Percentiles rank a stretch among this genome's conserved stretches.
Conservation (phyloP, 2,797 vertebrate species). For the Artibeus jamaicensis region DNA sequence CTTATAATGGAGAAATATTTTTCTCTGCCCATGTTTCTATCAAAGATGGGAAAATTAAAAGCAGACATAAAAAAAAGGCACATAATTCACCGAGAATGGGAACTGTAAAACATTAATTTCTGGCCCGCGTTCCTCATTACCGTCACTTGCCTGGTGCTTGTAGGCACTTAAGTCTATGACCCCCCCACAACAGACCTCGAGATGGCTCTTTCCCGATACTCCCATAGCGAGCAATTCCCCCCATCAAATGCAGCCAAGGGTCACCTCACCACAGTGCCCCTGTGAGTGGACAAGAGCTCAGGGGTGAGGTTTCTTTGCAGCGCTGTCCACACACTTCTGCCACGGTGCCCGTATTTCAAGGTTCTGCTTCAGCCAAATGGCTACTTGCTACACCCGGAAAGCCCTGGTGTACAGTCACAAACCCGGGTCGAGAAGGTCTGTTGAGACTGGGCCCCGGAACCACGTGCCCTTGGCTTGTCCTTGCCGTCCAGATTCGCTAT, state of each 20-base stretch:
- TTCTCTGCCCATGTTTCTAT: neutral
- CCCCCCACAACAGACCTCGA: neutral
- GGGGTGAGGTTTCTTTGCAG: neutral
- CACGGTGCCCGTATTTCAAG: neutral
- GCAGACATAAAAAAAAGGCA: neutral
- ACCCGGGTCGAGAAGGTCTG: neutral
- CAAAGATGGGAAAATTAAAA: slow-evolving; percentile 1
- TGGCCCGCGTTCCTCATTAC: neutral
- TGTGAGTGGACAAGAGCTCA: neutral
- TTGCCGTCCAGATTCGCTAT: neutral
- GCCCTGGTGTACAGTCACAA: neutral
- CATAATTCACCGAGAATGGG: neutral
- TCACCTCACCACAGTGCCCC: neutral
- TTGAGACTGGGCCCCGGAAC: neutral
- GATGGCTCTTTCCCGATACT: neutral
- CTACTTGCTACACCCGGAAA: too few species aligned
- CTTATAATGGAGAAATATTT: neutral
- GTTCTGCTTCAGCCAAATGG: neutral
- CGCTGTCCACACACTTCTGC: accelerated
- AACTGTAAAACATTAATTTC: neutral
- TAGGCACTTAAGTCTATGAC: neutral
- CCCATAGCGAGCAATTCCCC: neutral
- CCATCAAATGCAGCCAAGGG: neutral
- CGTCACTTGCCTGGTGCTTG: neutral
- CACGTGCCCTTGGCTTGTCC: neutral